Base-by-base conservation (phyloP, 2,888 invertebrate genomes). In the Aromia moschata region DNA sequence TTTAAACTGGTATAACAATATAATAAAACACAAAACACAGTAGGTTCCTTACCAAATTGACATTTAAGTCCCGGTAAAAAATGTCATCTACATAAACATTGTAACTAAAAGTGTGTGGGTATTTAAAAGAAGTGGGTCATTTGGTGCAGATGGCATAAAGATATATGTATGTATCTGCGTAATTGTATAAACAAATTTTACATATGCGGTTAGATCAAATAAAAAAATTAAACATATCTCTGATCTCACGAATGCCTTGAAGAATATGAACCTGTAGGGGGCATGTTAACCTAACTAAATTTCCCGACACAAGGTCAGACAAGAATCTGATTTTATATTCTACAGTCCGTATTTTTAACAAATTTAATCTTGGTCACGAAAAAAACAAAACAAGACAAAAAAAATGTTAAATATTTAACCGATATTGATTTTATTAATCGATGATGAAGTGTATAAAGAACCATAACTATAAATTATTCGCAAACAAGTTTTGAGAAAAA, bases 11-110 rank as follows among this genome's bases (percentile, higher is more conserved):
- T n/a, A 25, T 25, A n/a, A 25, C 40, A 40, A 17, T 40, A 40
- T 20, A 43, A 18, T 43, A 12, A 43, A 20, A 43, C 25, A 7
- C 12, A 47, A 18, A 47, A 17, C 36, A 47, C 47, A 17, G 17
- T 16, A 36, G 20, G 37, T 36, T 37, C 18, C 47, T 33, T 33
- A 37, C 47, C 18, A 15, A 37, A 47, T 37, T 17, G 9, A 18
- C 36, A 46, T 46, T 47, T 33, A 46, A 37, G 17, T 47, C n/a
- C n/a, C 7, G 47, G 33, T 43, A 43, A 47, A 47, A 47, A 37
- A 16, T 20, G 17, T 17, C 12, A 37, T 17, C 11, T 18, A 36
- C 17, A 36, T 36, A 37, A 36, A 47, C 20, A 36, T 36, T 36
- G 12, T 36, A 36, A 36, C 47, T n/a, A 47, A 47, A 47, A 47